phyloP scores from a whole-genome alignment of 2,797 vertebrate genomes.

The Anomalospiza imberbis region DNA sequence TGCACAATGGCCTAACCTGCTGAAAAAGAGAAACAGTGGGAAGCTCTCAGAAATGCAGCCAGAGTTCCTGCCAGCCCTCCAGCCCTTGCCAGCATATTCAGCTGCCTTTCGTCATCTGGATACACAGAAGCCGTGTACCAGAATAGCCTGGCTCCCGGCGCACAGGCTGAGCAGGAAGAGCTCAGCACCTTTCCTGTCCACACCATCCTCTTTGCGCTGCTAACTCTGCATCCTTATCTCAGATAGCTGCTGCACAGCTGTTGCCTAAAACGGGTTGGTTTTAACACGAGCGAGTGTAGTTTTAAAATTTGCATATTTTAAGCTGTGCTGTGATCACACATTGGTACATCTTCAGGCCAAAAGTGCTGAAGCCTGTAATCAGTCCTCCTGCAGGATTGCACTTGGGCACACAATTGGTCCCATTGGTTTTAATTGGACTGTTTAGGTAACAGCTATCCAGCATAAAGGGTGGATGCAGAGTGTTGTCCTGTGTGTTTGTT shows the following conservation, averaged over 20 bases:
- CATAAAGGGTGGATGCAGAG: not conserved
- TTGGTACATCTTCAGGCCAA: not conserved
- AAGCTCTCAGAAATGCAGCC: not conserved
- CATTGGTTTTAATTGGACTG: not conserved
- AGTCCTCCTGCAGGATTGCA: not conserved
- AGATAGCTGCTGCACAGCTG: conserved; percentile 26
- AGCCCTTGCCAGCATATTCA: not conserved
- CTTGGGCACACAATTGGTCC: not conserved
- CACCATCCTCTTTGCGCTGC: not conserved
- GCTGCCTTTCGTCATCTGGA: conserved; percentile 17
- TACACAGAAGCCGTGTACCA: conserved; percentile 15
- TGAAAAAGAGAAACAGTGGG: not conserved
- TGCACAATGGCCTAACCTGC: not conserved
- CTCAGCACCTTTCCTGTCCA: conserved; percentile 29
- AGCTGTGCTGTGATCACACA: not conserved
- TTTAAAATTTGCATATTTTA: not conserved
- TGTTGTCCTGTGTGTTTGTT: not conserved
- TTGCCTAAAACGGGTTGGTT: not conserved
- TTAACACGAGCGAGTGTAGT: not conserved
- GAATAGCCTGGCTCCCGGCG: not conserved
- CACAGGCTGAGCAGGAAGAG: conserved; percentile 14
- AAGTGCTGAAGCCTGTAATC: not conserved
- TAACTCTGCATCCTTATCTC: conserved; percentile 19
- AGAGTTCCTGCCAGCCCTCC: not conserved
- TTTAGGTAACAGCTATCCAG: not conserved